These are phyloP conservation scores for Sminthopsis crassicaudata DNA, from an alignment of 2,113 vertebrate genomes.

Conservation along the genomic window DNA sequence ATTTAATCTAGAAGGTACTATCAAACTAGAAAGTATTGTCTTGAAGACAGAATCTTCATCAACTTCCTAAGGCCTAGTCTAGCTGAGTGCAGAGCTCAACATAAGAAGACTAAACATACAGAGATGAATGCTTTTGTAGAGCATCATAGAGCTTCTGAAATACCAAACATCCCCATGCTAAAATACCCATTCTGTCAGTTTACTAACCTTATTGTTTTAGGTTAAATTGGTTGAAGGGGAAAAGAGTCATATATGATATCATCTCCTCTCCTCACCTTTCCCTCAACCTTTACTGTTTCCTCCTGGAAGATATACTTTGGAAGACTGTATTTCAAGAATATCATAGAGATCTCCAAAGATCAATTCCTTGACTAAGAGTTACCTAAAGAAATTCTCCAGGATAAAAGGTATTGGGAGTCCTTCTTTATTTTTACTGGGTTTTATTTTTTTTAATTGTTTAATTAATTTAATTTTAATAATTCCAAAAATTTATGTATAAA, in stretches of 20 bases:
- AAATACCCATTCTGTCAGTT: background rate
- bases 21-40: background rate
- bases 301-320: background rate
- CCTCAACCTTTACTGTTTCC: background rate
- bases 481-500: background rate
- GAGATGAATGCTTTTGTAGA: background rate
- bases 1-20: background rate
- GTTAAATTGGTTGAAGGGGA: background rate
- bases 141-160: background rate
- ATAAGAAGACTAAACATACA: background rate
- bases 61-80: background rate
- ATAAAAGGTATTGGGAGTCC: background rate
- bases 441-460: background rate
- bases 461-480: too few relatives aligned
- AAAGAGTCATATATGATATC: background rate
- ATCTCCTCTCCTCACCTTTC: background rate
- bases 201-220: background rate
- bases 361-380: background rate
- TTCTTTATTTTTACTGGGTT: background rate
- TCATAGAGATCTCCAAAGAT: background rate
- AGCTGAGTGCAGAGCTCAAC: background rate
- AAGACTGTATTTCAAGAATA: background rate
- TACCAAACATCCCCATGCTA: background rate
- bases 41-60: background rate
- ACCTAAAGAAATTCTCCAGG: background rate